Base-by-base conservation (phyloP, 1,140 invertebrate genomes). In the Ceratina australensis region DNA sequence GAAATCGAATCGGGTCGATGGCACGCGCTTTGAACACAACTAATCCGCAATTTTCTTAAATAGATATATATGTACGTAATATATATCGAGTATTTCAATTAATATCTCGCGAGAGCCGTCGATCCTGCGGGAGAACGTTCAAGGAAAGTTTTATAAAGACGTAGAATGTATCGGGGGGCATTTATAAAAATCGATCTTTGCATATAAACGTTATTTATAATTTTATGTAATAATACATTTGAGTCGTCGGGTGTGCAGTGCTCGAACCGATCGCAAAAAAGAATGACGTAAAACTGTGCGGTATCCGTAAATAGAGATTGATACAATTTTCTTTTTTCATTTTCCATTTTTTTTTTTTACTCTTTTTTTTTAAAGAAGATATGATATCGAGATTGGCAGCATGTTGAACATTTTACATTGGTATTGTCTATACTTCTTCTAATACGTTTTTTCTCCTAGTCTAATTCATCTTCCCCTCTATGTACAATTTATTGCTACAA, bases 341-440 rank as follows among this genome's bases (percentile, higher is more conserved):
- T 10, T 10, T 42, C 5, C 5, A 1, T 2, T 10, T 42, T 0
- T 42, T 10, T 2, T 10, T 42, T 0, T 42, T 10, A 0, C 5
- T 42, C 0, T 42, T 10, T 42, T 10, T 42, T 10, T 42, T 42
- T 81, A 76, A 68, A 76, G 72, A 78, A 86, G 79, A 87, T 87
- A 87, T 88, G 87, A 88, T 87, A 83, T 82, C 79, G 71, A 84
- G 72, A 88, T 89, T 89, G 87, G 86, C 87, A 89, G 86, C 87
- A 83, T 85, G 79, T 87, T 89, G 78, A 89, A 88, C 83, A 84
- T 89, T 84, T 87, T 82, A 83, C 67, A 78, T n/a, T 83, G 78
- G 79, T 87, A 86, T 88, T 87, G 78, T 83, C 82, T 88, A 87
- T 80, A 79, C 66, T 54, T 28, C 49, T 28, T 68, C 60, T 74